Evolutionary conservation across 1,140 invertebrate species (phyloP), one percentile per base, ranked within the genome.

Genomic region (Lysiphlebus fabarum): DNA sequence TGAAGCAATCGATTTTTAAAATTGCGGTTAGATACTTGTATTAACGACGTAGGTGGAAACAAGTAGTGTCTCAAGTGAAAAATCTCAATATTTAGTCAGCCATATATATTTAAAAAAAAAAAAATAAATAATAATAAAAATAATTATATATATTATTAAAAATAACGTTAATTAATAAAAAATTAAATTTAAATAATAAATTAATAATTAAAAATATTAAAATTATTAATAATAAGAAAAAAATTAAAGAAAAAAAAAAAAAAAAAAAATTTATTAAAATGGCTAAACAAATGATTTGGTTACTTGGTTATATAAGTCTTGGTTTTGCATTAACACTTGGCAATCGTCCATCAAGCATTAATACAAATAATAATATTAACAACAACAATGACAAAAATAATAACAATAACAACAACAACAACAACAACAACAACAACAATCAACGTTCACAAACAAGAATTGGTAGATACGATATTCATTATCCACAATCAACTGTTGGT

Each of bases 251-350:
- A 51, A 40, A 40, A 10, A 7, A 40, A 40, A 7, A 7, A 40
- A 49, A 56, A 33, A 54, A 42, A 56, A 50, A 47, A 42, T 26
- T 36, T 48, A 26, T 11, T 42, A 56, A 60, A 17, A 64, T 64
- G 63, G 53, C 63, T 53, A 56, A 57, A 53, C 59, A 64, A 61
- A 62, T 64, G 57, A 59, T 64, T 56, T 64, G 63, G 63, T 38
- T 64, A 10, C 42, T 64, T 37, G 51, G 63, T 49, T 64, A 64
- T 47, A 53, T 64, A 5, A 64, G 59, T 43, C 63, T 64, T 34
- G 63, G 63, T 42, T 59, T 64, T 40, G 63, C 63, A 17, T 42
- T 64, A 14, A 64, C 59, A 33, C 17, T 64, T 9, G 63, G 63
- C 12, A 64, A 64, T 62, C 59, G 59, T 14, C 59, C 63, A 56